Evolutionary conservation across 2,888 invertebrate species (phyloP).

Genomic region (Trisateles emortualis): DNA sequence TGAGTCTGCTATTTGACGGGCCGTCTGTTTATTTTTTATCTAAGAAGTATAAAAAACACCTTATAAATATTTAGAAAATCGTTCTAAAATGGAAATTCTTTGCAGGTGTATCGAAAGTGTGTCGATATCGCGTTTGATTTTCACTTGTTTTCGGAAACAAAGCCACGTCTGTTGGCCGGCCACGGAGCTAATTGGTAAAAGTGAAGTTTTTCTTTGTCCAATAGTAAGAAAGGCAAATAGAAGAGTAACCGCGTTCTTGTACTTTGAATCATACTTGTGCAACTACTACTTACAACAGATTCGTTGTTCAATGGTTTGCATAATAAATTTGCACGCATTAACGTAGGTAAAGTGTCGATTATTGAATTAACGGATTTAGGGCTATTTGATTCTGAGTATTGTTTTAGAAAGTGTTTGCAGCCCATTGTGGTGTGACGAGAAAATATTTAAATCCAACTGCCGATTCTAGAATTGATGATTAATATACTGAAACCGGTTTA

Average conservation of each 20-base stretch:
- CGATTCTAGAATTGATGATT: constrained; percentile 27
- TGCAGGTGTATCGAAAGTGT: constrained; percentile 65
- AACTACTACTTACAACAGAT: constrained; percentile 22
- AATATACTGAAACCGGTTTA: constrained; percentile 33
- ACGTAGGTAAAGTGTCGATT: constrained; percentile 27
- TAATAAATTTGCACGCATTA: constrained; percentile 50
- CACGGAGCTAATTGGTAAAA: constrained; percentile 82
- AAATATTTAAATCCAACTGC: constrained; percentile 19
- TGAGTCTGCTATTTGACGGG: too few species aligned
- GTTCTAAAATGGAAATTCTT: constrained; percentile 42
- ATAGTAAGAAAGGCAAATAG: constrained; percentile 76
- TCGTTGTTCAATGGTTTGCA: constrained; percentile 47
- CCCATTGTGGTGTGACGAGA: constrained; percentile 16
- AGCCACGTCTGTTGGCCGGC: constrained; percentile 64
- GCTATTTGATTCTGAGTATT: constrained; percentile 39
- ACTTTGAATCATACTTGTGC: constrained; percentile 60
- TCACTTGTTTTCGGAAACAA: constrained; percentile 81
- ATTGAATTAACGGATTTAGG: constrained; percentile 50
- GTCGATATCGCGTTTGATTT: constrained; percentile 71
- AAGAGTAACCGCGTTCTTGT: constrained; percentile 60
- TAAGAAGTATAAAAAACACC: too few species aligned
- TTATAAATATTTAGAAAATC: too few species aligned
- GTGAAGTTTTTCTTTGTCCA: constrained; percentile 75
- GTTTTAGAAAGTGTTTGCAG: constrained; percentile 55
- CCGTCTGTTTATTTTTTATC: too few species aligned